Percentiles rank a stretch among this genome's conserved stretches.
phyloP scores from a whole-genome alignment of 1,140 invertebrate species.

The Cheumatopsyche charites region DNA sequence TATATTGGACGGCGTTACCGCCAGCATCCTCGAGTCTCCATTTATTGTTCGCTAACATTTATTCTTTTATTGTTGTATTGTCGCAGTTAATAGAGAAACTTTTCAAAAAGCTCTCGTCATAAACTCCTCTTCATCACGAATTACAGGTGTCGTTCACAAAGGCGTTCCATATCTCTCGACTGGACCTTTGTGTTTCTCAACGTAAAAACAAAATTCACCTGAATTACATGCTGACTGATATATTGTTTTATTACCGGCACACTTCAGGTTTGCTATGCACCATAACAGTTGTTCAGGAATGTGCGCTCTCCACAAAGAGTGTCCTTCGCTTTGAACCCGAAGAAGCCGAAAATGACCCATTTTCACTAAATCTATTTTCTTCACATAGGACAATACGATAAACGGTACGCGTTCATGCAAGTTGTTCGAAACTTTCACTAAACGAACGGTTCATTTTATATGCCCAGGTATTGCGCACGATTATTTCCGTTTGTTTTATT shows the following conservation, averaged over 20 bases:
- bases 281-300: not conserved
- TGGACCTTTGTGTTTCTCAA: conserved; percentile 4
- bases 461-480: too few species aligned
- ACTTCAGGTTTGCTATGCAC: conserved; percentile 21
- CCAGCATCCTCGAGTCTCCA: not conserved
- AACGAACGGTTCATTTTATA: too few species aligned
- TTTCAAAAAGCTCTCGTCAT: not conserved
- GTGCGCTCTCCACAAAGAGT: not conserved
- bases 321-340: conserved; percentile 13
- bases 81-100: not conserved
- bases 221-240: conserved; percentile 43
- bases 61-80: conserved; percentile 24
- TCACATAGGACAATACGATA: too few species aligned
- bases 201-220: conserved; percentile 31
- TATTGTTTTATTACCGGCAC: conserved; percentile 44
- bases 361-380: not conserved
- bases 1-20: conserved; percentile 9
- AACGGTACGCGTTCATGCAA: too few species aligned
- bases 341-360: conserved; percentile 14
- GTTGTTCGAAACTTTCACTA: too few species aligned
- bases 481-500: too few species aligned
- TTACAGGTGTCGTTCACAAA: conserved; percentile 6
- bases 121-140: not conserved
- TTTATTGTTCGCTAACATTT: conserved; percentile 22
- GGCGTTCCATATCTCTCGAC: not conserved